Percentiles rank a stretch among this genome's conserved stretches.
Conservation (phyloP, 2,888 invertebrate genomes). For the Polydrusus pterygomalis region DNA sequence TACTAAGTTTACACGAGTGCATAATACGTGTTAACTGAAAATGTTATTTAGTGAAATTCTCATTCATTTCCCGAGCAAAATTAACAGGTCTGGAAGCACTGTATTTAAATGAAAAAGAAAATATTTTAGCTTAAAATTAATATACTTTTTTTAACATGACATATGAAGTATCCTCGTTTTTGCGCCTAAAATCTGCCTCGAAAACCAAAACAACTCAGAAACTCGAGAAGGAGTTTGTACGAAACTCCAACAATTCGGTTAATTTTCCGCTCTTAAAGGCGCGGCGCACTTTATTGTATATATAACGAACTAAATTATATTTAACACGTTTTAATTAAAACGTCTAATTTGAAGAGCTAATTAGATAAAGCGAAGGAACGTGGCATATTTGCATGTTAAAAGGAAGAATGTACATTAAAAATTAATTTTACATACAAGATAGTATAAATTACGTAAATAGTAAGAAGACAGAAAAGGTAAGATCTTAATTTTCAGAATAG, state of each 20-base stretch:
- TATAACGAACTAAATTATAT: conserved; percentile 42
- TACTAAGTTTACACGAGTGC: too few relatives aligned
- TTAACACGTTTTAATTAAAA: conserved; percentile 45
- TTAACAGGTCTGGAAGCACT: too few relatives aligned
- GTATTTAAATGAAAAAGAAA: background rate
- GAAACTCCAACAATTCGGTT: conserved; percentile 41
- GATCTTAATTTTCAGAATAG: too few relatives aligned
- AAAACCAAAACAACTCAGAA: conserved; percentile 20
- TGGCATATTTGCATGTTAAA: conserved; percentile 33
- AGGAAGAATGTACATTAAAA: conserved; percentile 6
- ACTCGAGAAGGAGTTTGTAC: conserved; percentile 13
- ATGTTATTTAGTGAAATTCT: too few relatives aligned
- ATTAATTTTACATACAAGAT: too few relatives aligned
- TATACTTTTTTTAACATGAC: background rate
- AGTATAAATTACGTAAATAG: background rate
- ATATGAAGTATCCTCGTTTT: background rate
- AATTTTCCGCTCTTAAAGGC: conserved; percentile 40
- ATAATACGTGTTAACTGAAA: too few relatives aligned
- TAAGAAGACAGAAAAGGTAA: background rate
- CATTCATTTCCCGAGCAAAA: too few relatives aligned
- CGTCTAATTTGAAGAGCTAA: conserved; percentile 36
- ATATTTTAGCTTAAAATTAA: background rate
- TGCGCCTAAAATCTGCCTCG: background rate
- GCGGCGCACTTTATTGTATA: conserved; percentile 31
- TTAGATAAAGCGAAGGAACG: conserved; percentile 29